Evolutionary conservation across 2,888 invertebrate genomes (phyloP).

Genomic region (Rugalucina vietnamica): DNA sequence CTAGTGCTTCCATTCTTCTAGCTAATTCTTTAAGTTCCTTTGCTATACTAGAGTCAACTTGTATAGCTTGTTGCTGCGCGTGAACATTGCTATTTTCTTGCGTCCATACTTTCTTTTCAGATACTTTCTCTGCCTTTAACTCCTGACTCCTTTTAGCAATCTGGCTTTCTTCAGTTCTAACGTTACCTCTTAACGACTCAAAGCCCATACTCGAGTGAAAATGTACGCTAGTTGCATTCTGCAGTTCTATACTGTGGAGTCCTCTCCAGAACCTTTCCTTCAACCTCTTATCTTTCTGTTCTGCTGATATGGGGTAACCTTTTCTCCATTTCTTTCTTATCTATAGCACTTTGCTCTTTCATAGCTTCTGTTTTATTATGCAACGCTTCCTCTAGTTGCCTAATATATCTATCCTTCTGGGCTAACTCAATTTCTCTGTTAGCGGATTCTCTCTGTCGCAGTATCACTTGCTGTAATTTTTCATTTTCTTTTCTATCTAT

Average conservation of each 20-base stretch:
- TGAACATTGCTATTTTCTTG: not conserved
- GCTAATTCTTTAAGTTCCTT: not conserved
- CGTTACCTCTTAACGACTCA: conserved; percentile 12
- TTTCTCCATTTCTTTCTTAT: too few relatives aligned
- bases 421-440: too few relatives aligned
- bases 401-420: too few relatives aligned
- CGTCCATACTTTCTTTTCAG: not conserved
- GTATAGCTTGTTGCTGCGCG: not conserved
- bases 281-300: conserved; percentile 1
- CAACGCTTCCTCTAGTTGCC: too few relatives aligned
- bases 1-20: not conserved
- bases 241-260: not conserved
- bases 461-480: too few relatives aligned
- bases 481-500: too few relatives aligned
- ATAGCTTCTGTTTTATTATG: too few relatives aligned
- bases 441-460: too few relatives aligned
- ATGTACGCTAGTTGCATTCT: conserved; percentile 18
- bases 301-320: not conserved
- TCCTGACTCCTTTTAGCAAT: not conserved
- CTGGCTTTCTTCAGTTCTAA: conserved; percentile 11
- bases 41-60: not conserved
- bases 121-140: not conserved
- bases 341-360: too few relatives aligned
- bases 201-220: not conserved
- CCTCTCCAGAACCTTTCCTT: not conserved